Evolutionary conservation across 2,797 vertebrate genomes (phyloP).

Genomic region (Hyperoplus immaculatus): DNA sequence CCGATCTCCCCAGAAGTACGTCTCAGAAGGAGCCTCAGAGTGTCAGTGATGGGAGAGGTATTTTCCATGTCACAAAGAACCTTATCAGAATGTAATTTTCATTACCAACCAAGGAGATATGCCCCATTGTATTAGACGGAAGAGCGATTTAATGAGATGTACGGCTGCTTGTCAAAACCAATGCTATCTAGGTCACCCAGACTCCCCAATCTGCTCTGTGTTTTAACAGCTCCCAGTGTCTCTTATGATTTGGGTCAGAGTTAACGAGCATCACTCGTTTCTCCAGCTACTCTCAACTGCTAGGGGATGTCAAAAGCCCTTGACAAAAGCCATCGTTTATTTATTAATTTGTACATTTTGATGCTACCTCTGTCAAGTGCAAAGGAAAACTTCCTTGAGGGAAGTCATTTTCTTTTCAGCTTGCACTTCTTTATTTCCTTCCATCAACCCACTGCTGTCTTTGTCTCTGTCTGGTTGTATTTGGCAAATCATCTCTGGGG

Average conservation of each 20-base stretch:
- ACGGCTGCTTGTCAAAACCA: conserved; percentile 79
- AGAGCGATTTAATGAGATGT: conserved; percentile 82
- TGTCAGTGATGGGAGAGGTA: conserved; percentile 52
- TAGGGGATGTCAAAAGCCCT: conserved; percentile 67
- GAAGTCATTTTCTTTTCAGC: conserved; percentile 55
- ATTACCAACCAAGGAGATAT: conserved; percentile 73
- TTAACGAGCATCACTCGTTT: conserved; percentile 80
- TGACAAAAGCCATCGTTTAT: conserved; percentile 74
- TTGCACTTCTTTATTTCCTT: conserved; percentile 48
- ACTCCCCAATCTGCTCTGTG: conserved; percentile 84
- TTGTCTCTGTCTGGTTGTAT: conserved; percentile 34
- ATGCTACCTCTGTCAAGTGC: conserved; percentile 47
- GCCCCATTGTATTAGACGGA: conserved; percentile 76
- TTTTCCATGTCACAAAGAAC: conserved; percentile 75
- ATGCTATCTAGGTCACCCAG: conserved; percentile 86
- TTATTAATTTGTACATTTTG: conserved; percentile 76
- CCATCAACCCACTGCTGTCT: conserved; percentile 28
- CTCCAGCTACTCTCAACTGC: conserved; percentile 63
- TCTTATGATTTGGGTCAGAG: conserved; percentile 88
- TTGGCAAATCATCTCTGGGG: conserved; percentile 50
- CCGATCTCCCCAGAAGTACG: conserved; percentile 35
- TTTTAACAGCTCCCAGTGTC: conserved; percentile 84
- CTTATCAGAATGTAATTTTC: conserved; percentile 79
- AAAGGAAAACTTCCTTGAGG: conserved; percentile 62
- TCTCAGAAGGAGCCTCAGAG: conserved; percentile 31